Conservation (phyloP, 2,797 vertebrate genomes). For the Heliangelus exortis region DNA sequence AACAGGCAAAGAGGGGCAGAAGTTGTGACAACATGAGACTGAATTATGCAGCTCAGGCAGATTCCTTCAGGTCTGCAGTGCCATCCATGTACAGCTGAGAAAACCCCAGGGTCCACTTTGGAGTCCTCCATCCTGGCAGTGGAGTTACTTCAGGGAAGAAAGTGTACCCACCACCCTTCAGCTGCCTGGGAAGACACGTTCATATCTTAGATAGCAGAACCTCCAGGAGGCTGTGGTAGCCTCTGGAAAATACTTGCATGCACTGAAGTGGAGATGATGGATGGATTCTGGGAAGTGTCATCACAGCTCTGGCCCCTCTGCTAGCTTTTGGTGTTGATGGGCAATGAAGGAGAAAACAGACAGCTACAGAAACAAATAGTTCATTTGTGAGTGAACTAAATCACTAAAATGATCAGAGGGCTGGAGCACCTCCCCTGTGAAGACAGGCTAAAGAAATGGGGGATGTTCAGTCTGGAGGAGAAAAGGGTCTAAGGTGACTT, state of each 20-base stretch:
- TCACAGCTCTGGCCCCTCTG: neutral
- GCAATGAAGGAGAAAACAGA: neutral
- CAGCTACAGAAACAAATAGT: neutral
- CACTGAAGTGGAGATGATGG: neutral
- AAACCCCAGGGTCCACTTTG: neutral
- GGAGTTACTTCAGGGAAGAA: neutral
- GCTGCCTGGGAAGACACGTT: neutral
- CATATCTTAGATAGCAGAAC: neutral
- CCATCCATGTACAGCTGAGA: neutral
- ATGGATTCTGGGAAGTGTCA: neutral
- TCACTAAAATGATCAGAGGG: no score
- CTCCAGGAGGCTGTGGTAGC: neutral
- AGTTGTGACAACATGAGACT: neutral
- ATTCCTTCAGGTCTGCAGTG: neutral
- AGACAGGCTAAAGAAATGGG: no score
- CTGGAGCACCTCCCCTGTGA: no score
- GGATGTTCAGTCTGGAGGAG: no score
- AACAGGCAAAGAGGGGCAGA: neutral
- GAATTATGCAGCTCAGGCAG: neutral
- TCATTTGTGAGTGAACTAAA: neutral
- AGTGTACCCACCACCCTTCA: accelerated
- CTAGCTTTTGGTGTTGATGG: accelerated
- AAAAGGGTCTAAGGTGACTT: no score
- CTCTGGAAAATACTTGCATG: neutral
- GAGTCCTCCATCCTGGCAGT: neutral